Percentiles rank a stretch among this genome's conserved stretches.
Conservation (phyloP, 2,113 vertebrate genomes). For the Carollia perspicillata region DNA sequence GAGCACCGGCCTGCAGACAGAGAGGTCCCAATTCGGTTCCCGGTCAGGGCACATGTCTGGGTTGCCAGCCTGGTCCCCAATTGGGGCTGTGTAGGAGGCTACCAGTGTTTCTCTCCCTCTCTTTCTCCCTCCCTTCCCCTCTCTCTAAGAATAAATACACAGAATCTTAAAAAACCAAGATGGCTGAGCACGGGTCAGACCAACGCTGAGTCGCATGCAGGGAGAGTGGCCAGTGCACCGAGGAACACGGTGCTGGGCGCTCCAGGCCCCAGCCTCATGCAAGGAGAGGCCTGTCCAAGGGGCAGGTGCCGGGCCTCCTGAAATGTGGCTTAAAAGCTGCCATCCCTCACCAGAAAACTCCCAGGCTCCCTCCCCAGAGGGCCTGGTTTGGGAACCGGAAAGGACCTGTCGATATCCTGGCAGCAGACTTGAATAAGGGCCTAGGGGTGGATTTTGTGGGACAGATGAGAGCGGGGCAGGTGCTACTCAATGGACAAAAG, state of each 20-base stretch:
- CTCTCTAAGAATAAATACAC: too few relatives aligned
- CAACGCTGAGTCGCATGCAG: accelerated
- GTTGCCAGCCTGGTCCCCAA: too few relatives aligned
- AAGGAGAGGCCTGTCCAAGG: background rate
- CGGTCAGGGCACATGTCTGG: too few relatives aligned
- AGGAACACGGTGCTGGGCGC: accelerated
- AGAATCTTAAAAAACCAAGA: background rate
- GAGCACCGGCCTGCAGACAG: too few relatives aligned
- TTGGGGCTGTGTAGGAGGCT: too few relatives aligned
- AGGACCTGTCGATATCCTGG: background rate
- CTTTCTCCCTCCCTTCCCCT: too few relatives aligned
- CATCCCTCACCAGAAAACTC: background rate
- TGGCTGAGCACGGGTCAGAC: background rate
- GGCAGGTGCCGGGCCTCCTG: background rate
- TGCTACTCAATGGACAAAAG: background rate
- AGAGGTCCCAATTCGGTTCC: too few relatives aligned
- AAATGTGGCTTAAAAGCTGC: background rate
- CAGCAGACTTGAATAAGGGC: background rate
- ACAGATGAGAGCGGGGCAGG: background rate
- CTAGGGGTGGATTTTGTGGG: background rate
- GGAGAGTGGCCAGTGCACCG: accelerated
- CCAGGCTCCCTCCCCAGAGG: too few relatives aligned
- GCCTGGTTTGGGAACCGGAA: background rate
- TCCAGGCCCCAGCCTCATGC: accelerated
- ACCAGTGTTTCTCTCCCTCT: too few relatives aligned